Evolutionary conservation across 2,888 invertebrate species (phyloP).

Genomic region (Tipula lateralis): DNA sequence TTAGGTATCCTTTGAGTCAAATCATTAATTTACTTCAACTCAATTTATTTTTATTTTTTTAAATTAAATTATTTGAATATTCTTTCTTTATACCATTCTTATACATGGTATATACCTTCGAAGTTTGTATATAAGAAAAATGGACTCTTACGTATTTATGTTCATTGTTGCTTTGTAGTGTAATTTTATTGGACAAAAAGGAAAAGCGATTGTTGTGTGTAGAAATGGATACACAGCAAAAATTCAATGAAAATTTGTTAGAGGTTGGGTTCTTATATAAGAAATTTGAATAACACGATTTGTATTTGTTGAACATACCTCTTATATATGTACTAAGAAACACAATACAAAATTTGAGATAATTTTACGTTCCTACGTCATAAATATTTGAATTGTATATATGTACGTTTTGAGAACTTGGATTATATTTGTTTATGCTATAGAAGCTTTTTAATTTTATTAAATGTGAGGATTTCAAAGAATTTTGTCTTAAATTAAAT

Average conservation of each 20-base stretch:
- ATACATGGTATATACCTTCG: too few relatives aligned
- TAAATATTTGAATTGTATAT: neutral
- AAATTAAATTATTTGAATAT: neutral
- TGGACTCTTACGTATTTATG: neutral
- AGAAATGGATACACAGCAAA: neutral
- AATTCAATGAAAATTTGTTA: neutral
- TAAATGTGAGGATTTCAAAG: neutral
- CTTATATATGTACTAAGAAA: neutral
- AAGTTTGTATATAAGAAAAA: neutral
- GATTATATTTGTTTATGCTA: neutral
- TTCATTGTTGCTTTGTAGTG: neutral
- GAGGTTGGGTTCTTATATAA: neutral
- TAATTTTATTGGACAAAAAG: neutral
- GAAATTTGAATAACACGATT: slow-evolving; percentile 3
- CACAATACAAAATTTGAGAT: neutral
- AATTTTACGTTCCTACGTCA: neutral
- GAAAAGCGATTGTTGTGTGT: neutral
- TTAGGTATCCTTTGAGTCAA: neutral
- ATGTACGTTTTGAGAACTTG: neutral
- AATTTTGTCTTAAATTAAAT: neutral
- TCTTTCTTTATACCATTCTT: neutral
- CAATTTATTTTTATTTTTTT: neutral
- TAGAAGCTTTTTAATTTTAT: neutral
- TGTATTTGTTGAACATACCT: neutral
- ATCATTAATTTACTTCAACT: slow-evolving; percentile 24